phyloP scores from a whole-genome alignment of 2,888 invertebrate species.

The Seladonia tumulorum region DNA sequence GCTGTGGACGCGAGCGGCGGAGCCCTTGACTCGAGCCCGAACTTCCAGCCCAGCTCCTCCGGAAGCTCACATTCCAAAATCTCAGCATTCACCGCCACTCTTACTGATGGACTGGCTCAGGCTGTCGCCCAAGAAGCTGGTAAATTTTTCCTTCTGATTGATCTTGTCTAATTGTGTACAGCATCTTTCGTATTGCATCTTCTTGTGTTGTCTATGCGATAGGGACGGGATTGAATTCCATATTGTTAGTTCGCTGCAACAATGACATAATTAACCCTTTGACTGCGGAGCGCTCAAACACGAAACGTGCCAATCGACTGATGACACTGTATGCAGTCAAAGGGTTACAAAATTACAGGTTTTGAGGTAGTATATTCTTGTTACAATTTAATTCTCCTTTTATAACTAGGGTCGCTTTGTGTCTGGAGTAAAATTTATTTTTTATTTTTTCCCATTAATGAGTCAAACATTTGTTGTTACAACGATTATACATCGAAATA shows the following conservation, averaged over 20 bases:
- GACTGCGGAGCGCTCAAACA: not conserved
- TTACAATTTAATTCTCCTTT: not conserved
- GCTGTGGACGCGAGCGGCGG: conserved; percentile 80
- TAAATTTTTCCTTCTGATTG: conserved; percentile 72
- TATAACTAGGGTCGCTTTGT: not conserved
- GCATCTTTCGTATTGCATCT: not conserved
- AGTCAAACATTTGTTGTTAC: not conserved
- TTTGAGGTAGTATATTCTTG: not conserved
- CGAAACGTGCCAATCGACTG: not conserved
- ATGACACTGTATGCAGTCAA: not conserved
- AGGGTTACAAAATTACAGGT: not conserved
- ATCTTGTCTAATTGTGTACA: not conserved
- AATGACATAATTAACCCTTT: not conserved
- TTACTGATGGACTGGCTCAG: conserved; percentile 87
- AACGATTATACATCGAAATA: not conserved
- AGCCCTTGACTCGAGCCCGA: conserved; percentile 79
- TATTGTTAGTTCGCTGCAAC: not conserved
- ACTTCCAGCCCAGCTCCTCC: conserved; percentile 71
- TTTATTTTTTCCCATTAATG: not conserved
- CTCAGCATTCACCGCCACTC: conserved; percentile 78
- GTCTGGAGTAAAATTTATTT: not conserved
- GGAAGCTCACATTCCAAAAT: conserved; percentile 74
- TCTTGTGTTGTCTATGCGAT: not conserved
- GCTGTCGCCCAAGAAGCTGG: conserved; percentile 87
- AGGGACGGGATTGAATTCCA: not conserved